Percentiles rank a stretch among this genome's conserved stretches.
phyloP scores from a whole-genome alignment of 1,140 invertebrate genomes.

The Diabrotica virgifera region DNA sequence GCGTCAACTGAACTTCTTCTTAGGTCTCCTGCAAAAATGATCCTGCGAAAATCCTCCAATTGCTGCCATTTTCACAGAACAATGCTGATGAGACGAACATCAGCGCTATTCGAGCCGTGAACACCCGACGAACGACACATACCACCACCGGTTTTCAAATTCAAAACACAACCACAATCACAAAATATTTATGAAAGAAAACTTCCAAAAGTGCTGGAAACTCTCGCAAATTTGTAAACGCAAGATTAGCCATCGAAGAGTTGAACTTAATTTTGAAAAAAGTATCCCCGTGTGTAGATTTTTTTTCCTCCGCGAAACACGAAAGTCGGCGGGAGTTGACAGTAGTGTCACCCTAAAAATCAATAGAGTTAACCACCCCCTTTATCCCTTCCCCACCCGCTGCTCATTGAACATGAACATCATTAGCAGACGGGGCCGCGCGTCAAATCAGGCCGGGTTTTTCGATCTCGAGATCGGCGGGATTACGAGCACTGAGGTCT shows the following conservation, averaged over 20 bases:
- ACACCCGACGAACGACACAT: conserved; percentile 46
- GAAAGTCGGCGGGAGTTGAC: conserved; percentile 55
- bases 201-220: conserved; percentile 5
- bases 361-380: conserved; percentile 59
- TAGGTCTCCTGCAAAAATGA: conserved; percentile 51
- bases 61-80: conserved; percentile 54
- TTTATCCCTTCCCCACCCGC: conserved; percentile 49
- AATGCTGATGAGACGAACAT: conserved; percentile 35
- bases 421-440: conserved; percentile 39
- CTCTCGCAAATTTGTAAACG: conserved; percentile 16
- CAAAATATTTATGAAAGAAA: conserved; percentile 8
- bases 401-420: conserved; percentile 46
- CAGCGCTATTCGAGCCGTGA: conserved; percentile 37
- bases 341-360: conserved; percentile 67
- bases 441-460: conserved; percentile 32
- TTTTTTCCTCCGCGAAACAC: conserved; percentile 52
- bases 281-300: conserved; percentile 39
- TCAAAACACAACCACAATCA: conserved; percentile 27
- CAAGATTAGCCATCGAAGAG: conserved; percentile 5
- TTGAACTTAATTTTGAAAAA: conserved; percentile 27
- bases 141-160: conserved; percentile 37
- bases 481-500: conserved; percentile 8
- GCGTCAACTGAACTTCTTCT: conserved; percentile 56
- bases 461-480: conserved; percentile 25
- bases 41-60: conserved; percentile 46